Evolutionary conservation across 2,888 invertebrate species (phyloP).

Genomic region (Ectobius pallidus): DNA sequence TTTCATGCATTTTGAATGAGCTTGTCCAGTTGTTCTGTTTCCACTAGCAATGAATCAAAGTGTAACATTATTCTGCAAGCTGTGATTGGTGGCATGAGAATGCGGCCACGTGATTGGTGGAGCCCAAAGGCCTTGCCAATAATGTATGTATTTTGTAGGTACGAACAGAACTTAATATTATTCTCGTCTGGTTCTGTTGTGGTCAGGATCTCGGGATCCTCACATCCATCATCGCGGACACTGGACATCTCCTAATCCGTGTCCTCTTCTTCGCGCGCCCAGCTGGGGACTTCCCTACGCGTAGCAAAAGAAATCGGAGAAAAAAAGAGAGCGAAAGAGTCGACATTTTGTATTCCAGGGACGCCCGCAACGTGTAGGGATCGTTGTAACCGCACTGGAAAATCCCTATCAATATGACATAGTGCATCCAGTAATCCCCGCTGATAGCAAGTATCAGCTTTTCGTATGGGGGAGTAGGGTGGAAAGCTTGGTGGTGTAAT

Average conservation of each 20-base stretch:
- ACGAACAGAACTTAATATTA: too few species aligned
- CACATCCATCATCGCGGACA: conserved; percentile 2
- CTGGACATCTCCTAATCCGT: neutral
- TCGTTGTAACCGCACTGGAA: conserved; percentile 33
- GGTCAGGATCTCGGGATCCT: neutral
- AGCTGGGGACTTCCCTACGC: neutral
- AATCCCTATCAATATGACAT: conserved; percentile 58
- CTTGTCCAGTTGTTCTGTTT: too few species aligned
- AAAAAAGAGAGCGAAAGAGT: too few species aligned
- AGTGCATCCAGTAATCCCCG: conserved; percentile 45
- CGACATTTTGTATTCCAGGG: conserved; percentile 38
- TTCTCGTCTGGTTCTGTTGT: too few species aligned
- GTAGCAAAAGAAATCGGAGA: too few species aligned
- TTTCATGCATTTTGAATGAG: too few species aligned
- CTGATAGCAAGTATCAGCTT: conserved; percentile 41
- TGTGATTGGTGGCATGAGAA: too few species aligned
- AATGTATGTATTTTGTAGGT: too few species aligned
- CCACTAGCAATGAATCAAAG: too few species aligned
- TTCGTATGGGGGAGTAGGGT: conserved; percentile 37
- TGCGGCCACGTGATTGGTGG: too few species aligned
- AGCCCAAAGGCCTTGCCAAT: too few species aligned
- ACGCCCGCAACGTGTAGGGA: conserved; percentile 32
- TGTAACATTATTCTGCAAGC: too few species aligned
- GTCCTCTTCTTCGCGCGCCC: neutral
- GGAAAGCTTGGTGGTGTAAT: conserved; percentile 60